phyloP scores from a whole-genome alignment of 2,888 invertebrate genomes.

The Dermolepida albohirtum region DNA sequence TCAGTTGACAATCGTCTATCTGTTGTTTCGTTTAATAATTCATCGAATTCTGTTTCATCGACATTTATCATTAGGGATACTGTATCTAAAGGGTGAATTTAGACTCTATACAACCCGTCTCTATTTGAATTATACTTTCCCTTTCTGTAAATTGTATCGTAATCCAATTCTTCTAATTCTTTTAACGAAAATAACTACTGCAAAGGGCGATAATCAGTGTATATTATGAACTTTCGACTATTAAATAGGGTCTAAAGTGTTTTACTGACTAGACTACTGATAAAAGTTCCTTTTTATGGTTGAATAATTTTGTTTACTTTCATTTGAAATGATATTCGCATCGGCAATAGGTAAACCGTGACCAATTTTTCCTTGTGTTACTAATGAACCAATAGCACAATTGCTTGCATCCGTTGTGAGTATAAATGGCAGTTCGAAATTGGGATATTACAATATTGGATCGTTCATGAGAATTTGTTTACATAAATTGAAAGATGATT shows the following conservation, averaged over 20 bases:
- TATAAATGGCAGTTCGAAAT: no score
- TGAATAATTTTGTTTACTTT: no score
- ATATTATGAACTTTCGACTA: constrained; percentile 15
- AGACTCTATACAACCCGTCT: constrained; percentile 30
- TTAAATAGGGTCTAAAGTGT: constrained; percentile 25
- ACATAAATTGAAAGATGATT: no score
- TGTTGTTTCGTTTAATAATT: background rate
- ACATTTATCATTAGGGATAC: constrained; percentile 27
- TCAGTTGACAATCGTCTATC: background rate
- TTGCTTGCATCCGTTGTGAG: no score
- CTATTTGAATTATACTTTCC: constrained; percentile 30
- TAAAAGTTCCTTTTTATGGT: no score
- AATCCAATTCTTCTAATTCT: constrained; percentile 29
- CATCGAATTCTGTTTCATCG: constrained; percentile 9
- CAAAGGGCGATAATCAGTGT: constrained; percentile 19
- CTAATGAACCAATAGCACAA: no score
- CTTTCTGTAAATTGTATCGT: constrained; percentile 33
- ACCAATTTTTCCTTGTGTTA: no score
- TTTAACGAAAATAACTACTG: constrained; percentile 12
- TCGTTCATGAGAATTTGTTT: no score
- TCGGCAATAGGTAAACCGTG: no score
- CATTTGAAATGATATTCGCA: no score
- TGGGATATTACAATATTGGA: no score
- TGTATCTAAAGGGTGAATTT: constrained; percentile 18
- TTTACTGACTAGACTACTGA: no score